A percentile compares a stretch with the other conserved stretches of the same genome.
Evolutionary conservation across 2,888 invertebrate genomes (phyloP).

Genomic region (Amitus sp.): DNA sequence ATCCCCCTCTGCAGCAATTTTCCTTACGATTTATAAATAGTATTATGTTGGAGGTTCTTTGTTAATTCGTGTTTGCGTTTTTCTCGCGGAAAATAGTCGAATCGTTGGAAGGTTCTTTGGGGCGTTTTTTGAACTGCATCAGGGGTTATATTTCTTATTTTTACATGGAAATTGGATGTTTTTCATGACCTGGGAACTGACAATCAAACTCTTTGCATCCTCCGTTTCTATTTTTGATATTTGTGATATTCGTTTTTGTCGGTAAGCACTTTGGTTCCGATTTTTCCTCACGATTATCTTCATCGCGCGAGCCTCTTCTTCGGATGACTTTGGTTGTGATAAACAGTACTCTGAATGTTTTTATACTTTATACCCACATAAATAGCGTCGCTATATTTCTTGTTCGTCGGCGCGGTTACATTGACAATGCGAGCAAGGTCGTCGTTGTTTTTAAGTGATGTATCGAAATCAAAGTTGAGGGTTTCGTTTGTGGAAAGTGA

Average conservation of each 20-base stretch:
- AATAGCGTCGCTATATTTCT: not conserved
- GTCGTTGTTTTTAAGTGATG: not conserved
- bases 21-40: conserved; percentile 49
- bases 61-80: not conserved
- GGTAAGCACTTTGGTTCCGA: not conserved
- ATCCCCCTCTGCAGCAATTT: conserved; percentile 71
- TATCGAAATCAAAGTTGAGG: conserved; percentile 6
- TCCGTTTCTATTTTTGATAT: not conserved
- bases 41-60: not conserved
- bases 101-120: not conserved
- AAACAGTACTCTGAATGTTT: conserved; percentile 7
- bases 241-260: not conserved
- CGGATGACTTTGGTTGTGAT: conserved; percentile 28
- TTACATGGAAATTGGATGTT: conserved; percentile 2
- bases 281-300: not conserved
- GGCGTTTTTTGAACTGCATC: not conserved
- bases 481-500: conserved; percentile 4
- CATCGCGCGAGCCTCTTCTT: not conserved
- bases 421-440: not conserved
- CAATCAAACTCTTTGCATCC: not conserved
- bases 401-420: conserved; percentile 1
- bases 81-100: not conserved
- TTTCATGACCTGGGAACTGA: not conserved
- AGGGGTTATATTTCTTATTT: not conserved
- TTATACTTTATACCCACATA: not conserved